Percentiles rank a stretch among this genome's conserved stretches.
Evolutionary conservation across 2,888 invertebrate genomes (phyloP).

Genomic region (Rhaphigaster nebulosa): DNA sequence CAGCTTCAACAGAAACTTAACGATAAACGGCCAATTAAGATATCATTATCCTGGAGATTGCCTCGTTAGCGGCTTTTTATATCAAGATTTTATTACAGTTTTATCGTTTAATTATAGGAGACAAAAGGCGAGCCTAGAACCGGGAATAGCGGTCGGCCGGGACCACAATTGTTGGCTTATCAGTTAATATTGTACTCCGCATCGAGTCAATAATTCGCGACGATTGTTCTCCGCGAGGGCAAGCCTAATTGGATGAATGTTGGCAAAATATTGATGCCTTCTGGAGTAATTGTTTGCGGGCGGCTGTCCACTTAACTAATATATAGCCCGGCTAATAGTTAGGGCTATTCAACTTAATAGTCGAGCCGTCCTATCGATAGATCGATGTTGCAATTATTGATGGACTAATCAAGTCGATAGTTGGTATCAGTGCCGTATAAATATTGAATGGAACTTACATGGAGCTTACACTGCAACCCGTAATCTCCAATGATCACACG

Average conservation of each 20-base stretch:
- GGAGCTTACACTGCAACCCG: too few relatives aligned
- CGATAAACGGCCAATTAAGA: slow-evolving; percentile 29
- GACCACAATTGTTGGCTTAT: not conserved
- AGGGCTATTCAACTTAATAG: not conserved
- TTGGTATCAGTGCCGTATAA: not conserved
- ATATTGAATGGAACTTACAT: not conserved
- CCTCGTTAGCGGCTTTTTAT: not conserved
- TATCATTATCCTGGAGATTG: not conserved
- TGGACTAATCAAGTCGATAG: not conserved
- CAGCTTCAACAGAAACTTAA: not conserved
- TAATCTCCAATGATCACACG: too few relatives aligned
- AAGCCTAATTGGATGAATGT: not conserved
- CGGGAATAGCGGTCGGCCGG: not conserved
- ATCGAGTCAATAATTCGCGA: not conserved
- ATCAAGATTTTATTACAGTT: not conserved
- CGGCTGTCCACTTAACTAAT: not conserved
- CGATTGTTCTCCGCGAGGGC: not conserved
- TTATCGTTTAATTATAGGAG: slow-evolving; percentile 10
- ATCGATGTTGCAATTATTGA: not conserved
- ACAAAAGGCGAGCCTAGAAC: not conserved
- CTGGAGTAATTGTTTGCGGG: not conserved
- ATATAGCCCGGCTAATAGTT: not conserved
- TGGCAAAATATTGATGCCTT: slow-evolving; percentile 13
- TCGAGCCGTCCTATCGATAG: not conserved
- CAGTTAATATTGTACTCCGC: not conserved